Base-by-base conservation (phyloP, 2,888 invertebrate species). In the Drosophila monieri region DNA sequence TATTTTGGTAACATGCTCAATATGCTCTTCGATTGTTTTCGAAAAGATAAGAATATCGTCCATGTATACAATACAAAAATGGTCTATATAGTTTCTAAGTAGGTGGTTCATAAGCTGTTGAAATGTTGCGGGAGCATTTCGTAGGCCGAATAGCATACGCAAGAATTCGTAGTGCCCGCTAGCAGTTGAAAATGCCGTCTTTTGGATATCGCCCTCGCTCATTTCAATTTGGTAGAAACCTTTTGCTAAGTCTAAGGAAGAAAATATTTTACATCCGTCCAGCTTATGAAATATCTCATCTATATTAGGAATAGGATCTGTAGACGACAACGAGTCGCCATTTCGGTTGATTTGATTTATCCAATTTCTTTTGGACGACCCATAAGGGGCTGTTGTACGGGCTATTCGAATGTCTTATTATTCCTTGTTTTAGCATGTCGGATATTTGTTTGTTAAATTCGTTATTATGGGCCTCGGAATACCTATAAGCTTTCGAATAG, bases 41-140 rank as follows among this genome's bases (percentile, higher is more conserved):
- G 49, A 49, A 49, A 49, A 49, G 1, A 49, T 49, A 49, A 49
- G 49, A 49, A 35, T 35, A n/a, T 49, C n/a, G 35, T 49, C 35
- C 49, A 49, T 35, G 21, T 49, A 35, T 32, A 35, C 49, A n/a
- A 49, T 12, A 12, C 32, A 48, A 15, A 41, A 41, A 35, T 35
- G 10, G 41, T 41, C 41, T 10, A 18, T 8, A 9, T 41, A 41
- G 9, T 6, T 41, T 9, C 18, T 9, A 9, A 3, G 10, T 35
- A 35, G 12, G 9, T 35, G 35, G n/a, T 35, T 35, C n/a, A 35
- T 35, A 35, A 35, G n/a, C n/a, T 35, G 6, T 43, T 12, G 43
- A 4, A 43, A 43, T 43, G 18, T 37, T 37, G 37, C 37, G 5
- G 37, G 14, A 6, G 37, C 14, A 37, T 37, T 21, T 21, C 21